A percentile compares a stretch with the other conserved stretches of the same genome.
These are phyloP conservation scores for Agrochola litura DNA, from an alignment of 2,888 invertebrate species.

Conservation along the genomic window DNA sequence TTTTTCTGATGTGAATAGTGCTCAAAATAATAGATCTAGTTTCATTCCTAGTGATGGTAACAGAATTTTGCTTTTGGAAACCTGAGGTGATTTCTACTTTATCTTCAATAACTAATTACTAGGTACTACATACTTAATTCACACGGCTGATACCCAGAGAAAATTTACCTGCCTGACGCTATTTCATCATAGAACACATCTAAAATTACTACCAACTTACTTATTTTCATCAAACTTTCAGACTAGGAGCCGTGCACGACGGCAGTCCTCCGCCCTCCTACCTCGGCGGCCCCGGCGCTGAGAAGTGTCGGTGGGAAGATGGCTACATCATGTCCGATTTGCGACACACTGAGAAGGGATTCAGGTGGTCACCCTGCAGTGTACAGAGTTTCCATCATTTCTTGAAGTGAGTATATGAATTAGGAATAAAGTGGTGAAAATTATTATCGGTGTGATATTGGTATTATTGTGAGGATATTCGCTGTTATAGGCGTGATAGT, in stretches of 20 bases:
- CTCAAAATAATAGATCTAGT: too few species aligned
- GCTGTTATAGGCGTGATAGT: background rate
- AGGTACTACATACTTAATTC: too few species aligned
- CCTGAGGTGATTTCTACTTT: too few species aligned
- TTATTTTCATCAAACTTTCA: constrained; percentile 74
- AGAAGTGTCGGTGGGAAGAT: constrained; percentile 98
- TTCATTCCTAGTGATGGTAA: too few species aligned
- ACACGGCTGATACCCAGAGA: too few species aligned
- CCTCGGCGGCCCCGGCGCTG: constrained; percentile 98
- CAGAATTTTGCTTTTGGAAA: too few species aligned
- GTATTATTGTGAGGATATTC: constrained; percentile 5
- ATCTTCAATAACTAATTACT: too few species aligned
- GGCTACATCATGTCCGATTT: constrained; percentile 99
- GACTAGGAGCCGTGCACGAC: constrained; percentile 98
- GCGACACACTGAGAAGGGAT: constrained; percentile 98
- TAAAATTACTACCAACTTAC: too few species aligned
- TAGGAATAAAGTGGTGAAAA: background rate
- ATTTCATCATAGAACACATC: too few species aligned
- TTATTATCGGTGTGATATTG: background rate
- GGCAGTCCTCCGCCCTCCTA: constrained; percentile 98
- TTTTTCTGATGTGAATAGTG: too few species aligned
- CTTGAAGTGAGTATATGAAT: constrained; percentile 92
- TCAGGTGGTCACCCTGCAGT: constrained; percentile 98
- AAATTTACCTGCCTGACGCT: too few species aligned
- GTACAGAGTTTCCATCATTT: constrained; percentile 98